Conservation (phyloP, 2,797 vertebrate genomes). For the Dendrocincla tyrannina region DNA sequence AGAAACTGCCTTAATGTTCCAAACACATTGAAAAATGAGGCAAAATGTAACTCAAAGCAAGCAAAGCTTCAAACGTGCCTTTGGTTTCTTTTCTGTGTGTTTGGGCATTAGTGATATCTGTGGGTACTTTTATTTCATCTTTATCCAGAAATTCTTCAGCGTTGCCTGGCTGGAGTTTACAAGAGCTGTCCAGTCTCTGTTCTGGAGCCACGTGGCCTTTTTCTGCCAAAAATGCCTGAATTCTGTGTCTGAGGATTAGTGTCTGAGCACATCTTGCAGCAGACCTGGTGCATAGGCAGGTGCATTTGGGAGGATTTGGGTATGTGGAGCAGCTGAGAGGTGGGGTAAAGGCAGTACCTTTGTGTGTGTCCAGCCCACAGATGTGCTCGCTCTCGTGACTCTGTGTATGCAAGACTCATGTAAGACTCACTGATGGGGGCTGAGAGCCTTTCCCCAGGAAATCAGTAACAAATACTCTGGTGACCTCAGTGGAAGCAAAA, state of each 20-base stretch:
- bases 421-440: fast-evolving
- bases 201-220: fast-evolving
- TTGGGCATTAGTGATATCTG: background rate
- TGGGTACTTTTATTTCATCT: background rate
- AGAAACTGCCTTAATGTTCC: constrained; percentile 9
- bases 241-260: background rate
- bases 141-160: background rate
- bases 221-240: background rate
- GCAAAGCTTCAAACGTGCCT: background rate
- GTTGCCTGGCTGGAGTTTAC: background rate
- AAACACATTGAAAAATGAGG: background rate
- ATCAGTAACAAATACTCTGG: background rate
- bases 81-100: background rate
- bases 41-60: background rate
- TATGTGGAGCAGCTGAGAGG: background rate
- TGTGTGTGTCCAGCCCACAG: background rate
- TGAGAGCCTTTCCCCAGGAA: background rate
- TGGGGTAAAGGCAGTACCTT: background rate
- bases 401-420: fast-evolving
- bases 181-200: background rate
- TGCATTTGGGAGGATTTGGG: background rate
- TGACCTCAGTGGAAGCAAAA: background rate
- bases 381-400: fast-evolving
- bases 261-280: background rate
- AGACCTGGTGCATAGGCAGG: background rate